Conservation (phyloP, 2,113 vertebrate species). For the Elephantulus edwardii region DNA sequence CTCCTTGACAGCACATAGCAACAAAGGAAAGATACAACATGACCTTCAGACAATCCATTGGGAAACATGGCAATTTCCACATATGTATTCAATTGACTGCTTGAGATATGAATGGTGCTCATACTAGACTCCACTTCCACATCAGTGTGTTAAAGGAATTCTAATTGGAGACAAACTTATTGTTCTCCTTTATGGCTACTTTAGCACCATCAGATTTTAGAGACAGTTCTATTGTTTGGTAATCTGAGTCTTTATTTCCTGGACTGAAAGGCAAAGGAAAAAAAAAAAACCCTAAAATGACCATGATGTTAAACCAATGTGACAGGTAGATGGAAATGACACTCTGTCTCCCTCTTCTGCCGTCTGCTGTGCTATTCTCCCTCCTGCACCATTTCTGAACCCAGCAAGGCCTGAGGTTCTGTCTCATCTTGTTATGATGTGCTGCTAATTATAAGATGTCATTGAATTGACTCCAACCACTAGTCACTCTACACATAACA, state of each 20-base stretch:
- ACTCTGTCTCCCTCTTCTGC: background rate
- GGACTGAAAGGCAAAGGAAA: conserved; percentile 26
- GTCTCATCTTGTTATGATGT: conserved; percentile 43
- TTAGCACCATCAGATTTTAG: background rate
- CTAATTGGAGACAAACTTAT: background rate
- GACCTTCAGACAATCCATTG: background rate
- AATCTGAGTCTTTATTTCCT: conserved; percentile 15
- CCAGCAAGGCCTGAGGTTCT: conserved; percentile 12
- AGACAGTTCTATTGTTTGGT: background rate
- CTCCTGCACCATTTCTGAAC: background rate
- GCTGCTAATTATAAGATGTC: no score
- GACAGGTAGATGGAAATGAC: background rate
- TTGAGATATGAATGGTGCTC: background rate
- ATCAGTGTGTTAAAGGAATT: background rate
- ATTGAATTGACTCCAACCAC: no score
- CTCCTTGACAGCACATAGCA: no score
- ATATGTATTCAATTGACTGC: background rate
- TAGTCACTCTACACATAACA: no score
- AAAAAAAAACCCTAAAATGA: no score
- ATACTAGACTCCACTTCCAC: background rate
- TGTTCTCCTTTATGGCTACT: background rate
- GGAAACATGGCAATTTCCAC: background rate
- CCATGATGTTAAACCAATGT: background rate
- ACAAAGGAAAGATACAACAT: no score
- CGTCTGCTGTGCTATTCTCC: conserved; percentile 19